Conservation (phyloP, 1,140 invertebrate genomes). For the Drosophila sechellia region DNA sequence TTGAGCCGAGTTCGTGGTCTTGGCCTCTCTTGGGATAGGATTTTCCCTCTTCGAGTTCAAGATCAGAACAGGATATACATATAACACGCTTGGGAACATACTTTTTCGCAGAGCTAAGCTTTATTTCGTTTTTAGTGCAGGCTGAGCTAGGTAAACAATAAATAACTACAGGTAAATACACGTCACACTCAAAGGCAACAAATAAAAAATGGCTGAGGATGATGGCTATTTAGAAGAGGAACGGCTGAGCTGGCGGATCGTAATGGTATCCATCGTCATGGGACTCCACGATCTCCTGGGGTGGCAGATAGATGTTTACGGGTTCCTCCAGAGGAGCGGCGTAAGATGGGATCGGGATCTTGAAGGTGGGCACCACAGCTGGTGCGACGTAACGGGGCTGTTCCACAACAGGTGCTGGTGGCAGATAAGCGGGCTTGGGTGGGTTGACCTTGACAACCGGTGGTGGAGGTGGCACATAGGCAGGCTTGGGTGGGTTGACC, state of each 20-base stretch:
- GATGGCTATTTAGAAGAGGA: constrained; percentile 56
- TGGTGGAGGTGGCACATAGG: constrained; percentile 41
- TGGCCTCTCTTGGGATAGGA: constrained; percentile 37
- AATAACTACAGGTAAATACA: constrained; percentile 70
- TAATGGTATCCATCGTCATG: constrained; percentile 76
- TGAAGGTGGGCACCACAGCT: constrained; percentile 40
- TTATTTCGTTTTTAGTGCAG: constrained; percentile 49
- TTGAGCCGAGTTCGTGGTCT: constrained; percentile 42
- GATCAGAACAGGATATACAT: constrained; percentile 49
- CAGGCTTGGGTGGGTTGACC: constrained; percentile 1
- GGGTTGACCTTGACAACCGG: constrained; percentile 8
- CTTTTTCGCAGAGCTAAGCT: constrained; percentile 33
- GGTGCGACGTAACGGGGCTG: constrained; percentile 29
- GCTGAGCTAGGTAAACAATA: constrained; percentile 58
- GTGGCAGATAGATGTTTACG: constrained; percentile 59
- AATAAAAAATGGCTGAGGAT: constrained; percentile 47
- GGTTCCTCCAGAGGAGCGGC: constrained; percentile 70
- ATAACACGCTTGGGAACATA: constrained; percentile 19
- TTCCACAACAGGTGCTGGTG: constrained; percentile 24
- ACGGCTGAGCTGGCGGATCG: constrained; percentile 56
- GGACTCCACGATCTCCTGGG: constrained; percentile 60
- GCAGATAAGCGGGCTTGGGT: constrained; percentile 50
- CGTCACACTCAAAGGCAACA: constrained; percentile 52
- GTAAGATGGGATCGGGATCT: constrained; percentile 78
- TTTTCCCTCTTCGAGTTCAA: constrained; percentile 42